Conservation (phyloP, 2,888 invertebrate genomes). For the Deilephila elpenor region DNA sequence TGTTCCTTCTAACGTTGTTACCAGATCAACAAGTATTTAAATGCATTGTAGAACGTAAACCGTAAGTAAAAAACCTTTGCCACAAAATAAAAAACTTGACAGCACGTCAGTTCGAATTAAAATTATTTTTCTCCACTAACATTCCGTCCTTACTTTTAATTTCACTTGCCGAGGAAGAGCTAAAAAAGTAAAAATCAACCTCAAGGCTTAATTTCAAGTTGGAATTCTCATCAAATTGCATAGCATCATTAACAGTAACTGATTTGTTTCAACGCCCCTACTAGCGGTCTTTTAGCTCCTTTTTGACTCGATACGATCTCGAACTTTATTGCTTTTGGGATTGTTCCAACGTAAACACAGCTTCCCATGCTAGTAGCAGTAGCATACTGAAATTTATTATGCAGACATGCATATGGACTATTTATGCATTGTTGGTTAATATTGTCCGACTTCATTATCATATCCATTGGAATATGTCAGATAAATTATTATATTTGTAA, state of each 20-base stretch:
- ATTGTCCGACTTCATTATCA: no score
- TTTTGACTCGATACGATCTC: constrained; percentile 13
- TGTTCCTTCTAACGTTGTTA: no score
- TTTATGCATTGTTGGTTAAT: no score
- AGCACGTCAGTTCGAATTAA: neutral
- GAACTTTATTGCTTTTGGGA: constrained; percentile 11
- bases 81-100: neutral
- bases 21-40: no score
- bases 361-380: neutral
- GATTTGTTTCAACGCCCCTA: constrained; percentile 30
- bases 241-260: constrained; percentile 29
- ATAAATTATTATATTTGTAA: no score
- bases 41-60: neutral
- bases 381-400: neutral
- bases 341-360: neutral
- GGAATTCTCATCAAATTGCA: constrained; percentile 31
- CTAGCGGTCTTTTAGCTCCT: constrained; percentile 2
- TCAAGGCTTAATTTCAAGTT: constrained; percentile 30
- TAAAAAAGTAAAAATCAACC: constrained; percentile 27
- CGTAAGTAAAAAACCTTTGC: neutral
- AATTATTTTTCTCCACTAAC: constrained; percentile 10
- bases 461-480: no score
- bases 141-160: constrained; percentile 24
- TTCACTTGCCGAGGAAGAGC: constrained; percentile 16
- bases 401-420: no score